Percentiles rank a stretch among this genome's conserved stretches.
Conservation (phyloP, 2,113 vertebrate genomes). For the Corythoichthys haematopterus region DNA sequence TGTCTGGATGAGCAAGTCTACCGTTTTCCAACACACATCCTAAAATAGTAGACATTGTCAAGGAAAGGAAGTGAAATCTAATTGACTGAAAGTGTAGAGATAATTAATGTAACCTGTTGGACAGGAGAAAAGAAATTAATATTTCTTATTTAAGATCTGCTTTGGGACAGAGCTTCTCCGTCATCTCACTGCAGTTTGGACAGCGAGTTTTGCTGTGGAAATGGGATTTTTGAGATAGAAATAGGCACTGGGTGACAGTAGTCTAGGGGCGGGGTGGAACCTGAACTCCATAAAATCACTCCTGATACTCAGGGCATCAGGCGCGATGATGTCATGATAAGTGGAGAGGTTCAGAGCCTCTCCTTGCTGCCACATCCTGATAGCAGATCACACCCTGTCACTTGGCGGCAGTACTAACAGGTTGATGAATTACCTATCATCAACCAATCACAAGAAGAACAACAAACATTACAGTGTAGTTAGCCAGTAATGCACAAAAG, state of each 20-base stretch:
- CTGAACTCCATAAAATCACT: slow-evolving; percentile 69
- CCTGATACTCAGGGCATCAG: slow-evolving; percentile 75
- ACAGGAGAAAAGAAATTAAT: slow-evolving; percentile 71
- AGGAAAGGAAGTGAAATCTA: slow-evolving; percentile 76
- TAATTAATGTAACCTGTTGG: slow-evolving; percentile 77
- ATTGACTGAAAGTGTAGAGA: slow-evolving; percentile 74
- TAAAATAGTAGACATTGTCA: slow-evolving; percentile 78
- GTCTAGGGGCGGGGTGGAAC: slow-evolving; percentile 56
- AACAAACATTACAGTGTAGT: slow-evolving; percentile 26
- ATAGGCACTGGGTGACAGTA: slow-evolving; percentile 41
- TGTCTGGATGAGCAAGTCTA: slow-evolving; percentile 26
- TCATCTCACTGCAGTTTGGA: slow-evolving; percentile 47
- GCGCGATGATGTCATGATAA: slow-evolving; percentile 74
- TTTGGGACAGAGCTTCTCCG: slow-evolving; percentile 58
- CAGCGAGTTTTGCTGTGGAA: slow-evolving; percentile 46
- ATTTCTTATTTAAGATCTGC: slow-evolving; percentile 68
- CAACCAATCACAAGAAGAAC: slow-evolving; percentile 37
- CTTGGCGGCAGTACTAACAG: slow-evolving; percentile 28
- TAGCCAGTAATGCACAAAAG: slow-evolving; percentile 30
- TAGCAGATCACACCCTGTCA: slow-evolving; percentile 14
- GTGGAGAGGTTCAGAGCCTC: slow-evolving; percentile 68
- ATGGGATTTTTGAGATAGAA: slow-evolving; percentile 50
- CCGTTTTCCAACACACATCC: slow-evolving; percentile 54
- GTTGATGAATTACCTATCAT: slow-evolving; percentile 37
- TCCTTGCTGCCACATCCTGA: slow-evolving; percentile 51